Evolutionary conservation across 2,888 invertebrate species (phyloP), one percentile per base, ranked within the genome.

Genomic region (Tigriopus californicus): DNA sequence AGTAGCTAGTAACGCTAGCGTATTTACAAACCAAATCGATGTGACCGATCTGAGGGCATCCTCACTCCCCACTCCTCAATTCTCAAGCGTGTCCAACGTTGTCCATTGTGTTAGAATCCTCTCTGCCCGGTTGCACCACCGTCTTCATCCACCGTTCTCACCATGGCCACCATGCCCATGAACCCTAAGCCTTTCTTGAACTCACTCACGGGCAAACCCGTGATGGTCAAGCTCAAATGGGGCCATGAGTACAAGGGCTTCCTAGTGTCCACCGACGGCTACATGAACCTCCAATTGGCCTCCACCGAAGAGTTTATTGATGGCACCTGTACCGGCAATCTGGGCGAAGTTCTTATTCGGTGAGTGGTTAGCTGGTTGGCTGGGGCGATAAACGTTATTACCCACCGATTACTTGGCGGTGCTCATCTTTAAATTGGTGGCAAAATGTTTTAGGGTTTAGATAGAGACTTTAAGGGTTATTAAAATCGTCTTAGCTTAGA

Each of bases 111-210:
- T n/a, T n/a, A n/a, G n/a, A n/a, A n/a, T n/a, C 33, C 4, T 33
- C 3, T 8, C 33, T 8, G 33, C 33, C 33, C 33, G 44, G 4
- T 44, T 44, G 4, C 44, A 11, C 5, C 4, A 44, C n/a, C 44
- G 18, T 13, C 41, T 41, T 13, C 11, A 41, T 12, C 13, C 11
- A 12, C 13, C 11, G 41, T 41, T 12, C 6, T 24, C 40, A 46
- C 22, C 20, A 15, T 22, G 22, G 46, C 20, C 18, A 81, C 85
- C 73, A 89, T 91, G 85, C 92, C 92, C 66, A 85, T 97, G 70
- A 98, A 98, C 74, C 98, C 98, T 4, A 98, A 98, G 77, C 98
- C 98, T 62, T 99, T 95, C 74, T 77, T 98, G 59, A 98, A 98
- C 77, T 88, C 89, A 69, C 78, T 99, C 53, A 97, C 95, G 1